Conservation (phyloP, 2,113 vertebrate species). For the Sylvilagus bachmani region DNA sequence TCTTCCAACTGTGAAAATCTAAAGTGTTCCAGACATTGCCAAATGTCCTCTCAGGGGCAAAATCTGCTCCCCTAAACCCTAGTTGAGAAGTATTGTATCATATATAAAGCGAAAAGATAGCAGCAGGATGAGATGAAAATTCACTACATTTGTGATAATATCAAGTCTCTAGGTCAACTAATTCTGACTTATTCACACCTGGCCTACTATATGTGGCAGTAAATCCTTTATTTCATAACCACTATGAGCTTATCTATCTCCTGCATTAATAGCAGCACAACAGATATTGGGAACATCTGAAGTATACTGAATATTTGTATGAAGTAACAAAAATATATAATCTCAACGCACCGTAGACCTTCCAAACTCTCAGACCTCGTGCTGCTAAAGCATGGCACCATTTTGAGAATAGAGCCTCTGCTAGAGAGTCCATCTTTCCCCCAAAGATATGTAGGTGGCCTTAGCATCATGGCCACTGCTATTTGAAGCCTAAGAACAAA, state of each 20-base stretch:
- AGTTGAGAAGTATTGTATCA: neutral
- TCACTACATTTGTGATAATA: neutral
- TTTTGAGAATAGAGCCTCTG: too few species aligned
- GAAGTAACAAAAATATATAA: neutral
- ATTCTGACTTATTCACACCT: neutral
- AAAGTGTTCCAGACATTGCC: neutral
- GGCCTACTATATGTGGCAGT: neutral
- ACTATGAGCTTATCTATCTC: neutral
- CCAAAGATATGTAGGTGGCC: too few species aligned
- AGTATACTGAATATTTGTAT: neutral
- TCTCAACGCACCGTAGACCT: neutral
- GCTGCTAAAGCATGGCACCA: too few species aligned
- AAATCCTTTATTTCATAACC: neutral
- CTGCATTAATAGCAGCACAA: neutral
- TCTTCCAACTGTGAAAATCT: neutral
- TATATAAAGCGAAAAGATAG: neutral
- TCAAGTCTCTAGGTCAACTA: neutral
- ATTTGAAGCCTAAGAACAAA: too few species aligned
- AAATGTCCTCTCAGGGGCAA: neutral
- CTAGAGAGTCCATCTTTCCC: too few species aligned
- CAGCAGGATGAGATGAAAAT: neutral
- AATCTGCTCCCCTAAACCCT: neutral
- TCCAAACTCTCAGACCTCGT: too few species aligned
- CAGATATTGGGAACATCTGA: neutral
- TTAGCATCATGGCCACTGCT: too few species aligned